phyloP scores from a whole-genome alignment of 2,113 vertebrate genomes.

The Cyrtonyx montezumae region DNA sequence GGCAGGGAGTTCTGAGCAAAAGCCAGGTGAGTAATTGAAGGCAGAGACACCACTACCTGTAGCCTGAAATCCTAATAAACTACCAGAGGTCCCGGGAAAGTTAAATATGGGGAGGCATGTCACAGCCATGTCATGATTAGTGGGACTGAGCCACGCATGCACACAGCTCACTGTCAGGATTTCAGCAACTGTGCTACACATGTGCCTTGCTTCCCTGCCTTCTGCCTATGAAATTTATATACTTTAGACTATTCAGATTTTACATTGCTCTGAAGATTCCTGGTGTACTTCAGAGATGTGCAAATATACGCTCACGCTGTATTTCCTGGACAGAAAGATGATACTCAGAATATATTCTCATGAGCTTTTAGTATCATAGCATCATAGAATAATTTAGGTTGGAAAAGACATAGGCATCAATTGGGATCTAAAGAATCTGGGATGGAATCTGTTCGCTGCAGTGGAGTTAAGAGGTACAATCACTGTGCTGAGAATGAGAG shows the following conservation, averaged over 20 bases:
- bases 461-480: background rate
- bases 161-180: rapidly evolving
- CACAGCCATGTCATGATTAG: background rate
- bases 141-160: background rate
- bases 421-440: background rate
- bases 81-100: slow-evolving; percentile 66
- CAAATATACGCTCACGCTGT: rapidly evolving
- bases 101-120: slow-evolving; percentile 55
- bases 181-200: rapidly evolving
- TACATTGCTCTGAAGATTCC: rapidly evolving
- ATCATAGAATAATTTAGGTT: background rate
- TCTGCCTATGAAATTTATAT: rapidly evolving
- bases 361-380: background rate
- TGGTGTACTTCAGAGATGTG: rapidly evolving
- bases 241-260: background rate
- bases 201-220: background rate
- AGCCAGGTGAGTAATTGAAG: slow-evolving; percentile 8
- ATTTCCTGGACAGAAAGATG: background rate
- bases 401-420: background rate
- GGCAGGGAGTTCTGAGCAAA: slow-evolving; percentile 42
- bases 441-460: background rate
- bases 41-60: slow-evolving; percentile 25
- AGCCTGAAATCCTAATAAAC: slow-evolving; percentile 51
- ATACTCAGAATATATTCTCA: background rate
- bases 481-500: background rate